A percentile compares a stretch with the other conserved stretches of the same genome.
Evolutionary conservation across 2,797 vertebrate species (phyloP).

Genomic region (Alcedo quadribrachys): DNA sequence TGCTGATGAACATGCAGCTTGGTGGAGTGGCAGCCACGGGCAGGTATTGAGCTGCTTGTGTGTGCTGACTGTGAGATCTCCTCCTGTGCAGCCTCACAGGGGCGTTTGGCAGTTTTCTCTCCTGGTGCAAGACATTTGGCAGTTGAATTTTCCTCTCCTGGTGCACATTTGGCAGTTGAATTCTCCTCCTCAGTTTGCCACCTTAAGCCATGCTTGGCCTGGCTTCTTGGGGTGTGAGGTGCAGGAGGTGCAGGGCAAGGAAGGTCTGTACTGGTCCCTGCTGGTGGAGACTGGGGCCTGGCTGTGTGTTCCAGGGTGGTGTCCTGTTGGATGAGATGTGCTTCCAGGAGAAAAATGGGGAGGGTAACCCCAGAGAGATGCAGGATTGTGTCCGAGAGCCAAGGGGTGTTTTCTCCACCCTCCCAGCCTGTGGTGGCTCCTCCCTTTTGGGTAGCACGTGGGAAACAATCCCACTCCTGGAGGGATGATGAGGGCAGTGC

Average conservation of each 20-base stretch:
- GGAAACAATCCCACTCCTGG: neutral
- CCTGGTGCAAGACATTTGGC: neutral
- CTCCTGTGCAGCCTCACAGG: neutral
- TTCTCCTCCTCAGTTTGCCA: neutral
- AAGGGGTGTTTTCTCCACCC: neutral
- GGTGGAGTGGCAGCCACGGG: neutral
- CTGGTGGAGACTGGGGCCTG: neutral
- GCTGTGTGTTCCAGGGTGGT: neutral
- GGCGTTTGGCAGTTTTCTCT: neutral
- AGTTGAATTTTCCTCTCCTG: neutral
- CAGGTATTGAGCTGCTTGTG: accelerated
- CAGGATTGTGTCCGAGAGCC: neutral
- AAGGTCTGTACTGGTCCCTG: neutral
- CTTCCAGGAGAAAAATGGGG: accelerated
- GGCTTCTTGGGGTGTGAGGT: neutral
- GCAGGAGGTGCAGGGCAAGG: neutral
- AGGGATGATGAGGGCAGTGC: neutral
- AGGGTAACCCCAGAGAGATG: neutral
- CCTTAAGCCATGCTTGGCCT: neutral
- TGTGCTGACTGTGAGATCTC: neutral
- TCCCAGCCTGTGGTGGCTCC: neutral
- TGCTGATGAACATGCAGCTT: accelerated
- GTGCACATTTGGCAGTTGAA: no score
- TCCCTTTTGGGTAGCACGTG: neutral
- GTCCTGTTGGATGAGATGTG: accelerated